Conservation (phyloP, 2,888 invertebrate species). For the Scotopteryx bipunctaria region DNA sequence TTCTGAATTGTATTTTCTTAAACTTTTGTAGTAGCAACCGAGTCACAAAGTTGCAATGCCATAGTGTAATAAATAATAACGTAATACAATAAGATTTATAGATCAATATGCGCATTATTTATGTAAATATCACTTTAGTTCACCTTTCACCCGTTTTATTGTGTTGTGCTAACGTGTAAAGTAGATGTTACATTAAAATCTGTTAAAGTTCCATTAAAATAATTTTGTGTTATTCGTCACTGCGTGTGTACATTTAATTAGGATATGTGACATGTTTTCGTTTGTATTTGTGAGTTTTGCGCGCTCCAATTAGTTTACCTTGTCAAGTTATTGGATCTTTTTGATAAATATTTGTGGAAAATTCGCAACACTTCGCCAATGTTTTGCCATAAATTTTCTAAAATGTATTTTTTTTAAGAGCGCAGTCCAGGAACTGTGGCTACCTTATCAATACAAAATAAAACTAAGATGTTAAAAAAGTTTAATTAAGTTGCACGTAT, state of each 20-base stretch:
- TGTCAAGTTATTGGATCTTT: slow-evolving; percentile 60
- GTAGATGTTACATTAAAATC: slow-evolving; percentile 25
- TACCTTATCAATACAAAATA: too few species aligned
- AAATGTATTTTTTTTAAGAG: slow-evolving; percentile 62
- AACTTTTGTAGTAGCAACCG: slow-evolving; percentile 57
- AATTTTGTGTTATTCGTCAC: slow-evolving; percentile 45
- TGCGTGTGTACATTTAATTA: slow-evolving; percentile 38
- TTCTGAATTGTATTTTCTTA: slow-evolving; percentile 6
- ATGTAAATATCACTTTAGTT: slow-evolving; percentile 70
- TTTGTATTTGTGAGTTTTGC: slow-evolving; percentile 41
- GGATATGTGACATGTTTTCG: slow-evolving; percentile 29
- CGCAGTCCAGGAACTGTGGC: too few species aligned
- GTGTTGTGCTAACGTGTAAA: slow-evolving; percentile 35
- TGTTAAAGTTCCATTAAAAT: slow-evolving; percentile 42
- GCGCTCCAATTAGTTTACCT: slow-evolving; percentile 36
- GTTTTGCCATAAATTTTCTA: slow-evolving; percentile 75
- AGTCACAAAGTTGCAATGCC: slow-evolving; percentile 80
- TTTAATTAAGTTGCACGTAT: too few species aligned
- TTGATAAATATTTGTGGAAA: slow-evolving; percentile 66
- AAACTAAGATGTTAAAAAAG: too few species aligned
- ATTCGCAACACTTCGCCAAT: slow-evolving; percentile 74
- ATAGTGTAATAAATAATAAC: slow-evolving; percentile 59
- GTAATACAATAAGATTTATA: slow-evolving; percentile 57
- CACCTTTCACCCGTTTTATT: slow-evolving; percentile 35
- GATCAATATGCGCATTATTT: slow-evolving; percentile 65